Percentiles rank a stretch among this genome's conserved stretches.
Evolutionary conservation across 37 sponge, comb jelly and placozoan species (phyloP).

Genomic region (Corticium candelabrum): DNA sequence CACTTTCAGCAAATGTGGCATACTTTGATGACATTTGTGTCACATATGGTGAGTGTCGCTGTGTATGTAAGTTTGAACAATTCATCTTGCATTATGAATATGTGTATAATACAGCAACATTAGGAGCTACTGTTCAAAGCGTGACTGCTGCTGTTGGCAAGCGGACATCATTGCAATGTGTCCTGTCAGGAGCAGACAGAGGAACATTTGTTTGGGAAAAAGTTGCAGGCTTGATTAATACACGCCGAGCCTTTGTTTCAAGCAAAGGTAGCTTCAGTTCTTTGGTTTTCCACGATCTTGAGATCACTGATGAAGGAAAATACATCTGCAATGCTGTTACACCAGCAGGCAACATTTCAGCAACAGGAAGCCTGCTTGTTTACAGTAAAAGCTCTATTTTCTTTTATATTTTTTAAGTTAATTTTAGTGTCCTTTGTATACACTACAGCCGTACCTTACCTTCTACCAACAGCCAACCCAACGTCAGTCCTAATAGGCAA

Average conservation of each 20-base stretch:
- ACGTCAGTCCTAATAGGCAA: neutral
- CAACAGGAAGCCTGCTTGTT: neutral
- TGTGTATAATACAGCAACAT: no score
- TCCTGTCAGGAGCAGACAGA: neutral
- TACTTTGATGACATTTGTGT: slow-evolving; percentile 3
- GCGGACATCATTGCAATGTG: no score
- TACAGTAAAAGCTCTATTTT: neutral
- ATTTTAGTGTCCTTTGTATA: no score
- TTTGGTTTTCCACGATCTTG: neutral
- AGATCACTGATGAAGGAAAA: neutral
- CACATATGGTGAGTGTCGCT: no score
- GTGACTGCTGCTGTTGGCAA: no score
- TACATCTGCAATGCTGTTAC: neutral
- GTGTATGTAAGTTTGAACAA: no score
- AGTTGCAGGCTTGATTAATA: neutral
- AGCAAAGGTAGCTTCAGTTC: neutral
- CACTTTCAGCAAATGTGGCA: neutral
- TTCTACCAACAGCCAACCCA: no score
- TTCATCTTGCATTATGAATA: no score
- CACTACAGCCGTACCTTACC: no score
- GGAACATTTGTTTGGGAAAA: neutral
- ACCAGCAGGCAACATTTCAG: neutral
- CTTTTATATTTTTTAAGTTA: no score
- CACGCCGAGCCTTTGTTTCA: neutral
- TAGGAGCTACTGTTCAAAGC: no score